phyloP scores from a whole-genome alignment of 2,888 invertebrate genomes.

The Lithophane ornitopus region DNA sequence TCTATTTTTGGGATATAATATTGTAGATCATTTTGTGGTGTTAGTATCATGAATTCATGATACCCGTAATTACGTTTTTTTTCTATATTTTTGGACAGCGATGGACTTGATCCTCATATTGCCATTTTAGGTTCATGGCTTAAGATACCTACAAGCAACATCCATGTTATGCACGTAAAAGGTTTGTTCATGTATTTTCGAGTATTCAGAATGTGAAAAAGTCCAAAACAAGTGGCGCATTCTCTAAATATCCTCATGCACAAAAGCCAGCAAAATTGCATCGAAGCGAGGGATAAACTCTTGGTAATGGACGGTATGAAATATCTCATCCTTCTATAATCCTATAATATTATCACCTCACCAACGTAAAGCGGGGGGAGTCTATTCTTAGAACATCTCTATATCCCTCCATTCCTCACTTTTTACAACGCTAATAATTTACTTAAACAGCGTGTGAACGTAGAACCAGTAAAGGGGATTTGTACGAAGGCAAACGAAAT shows the following conservation, averaged over 20 bases:
- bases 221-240: background rate
- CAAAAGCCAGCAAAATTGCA: background rate
- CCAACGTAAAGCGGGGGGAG: background rate
- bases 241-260: background rate
- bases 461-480: conserved; percentile 60
- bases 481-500: conserved; percentile 79
- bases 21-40: conserved; percentile 1
- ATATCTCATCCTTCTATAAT: background rate
- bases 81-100: background rate
- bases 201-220: background rate
- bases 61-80: background rate
- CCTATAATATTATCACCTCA: background rate
- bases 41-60: background rate
- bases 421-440: conserved; percentile 61
- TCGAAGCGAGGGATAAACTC: background rate
- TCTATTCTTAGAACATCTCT: conserved; percentile 28
- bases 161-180: background rate
- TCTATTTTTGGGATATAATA: conserved; percentile 9
- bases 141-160: background rate
- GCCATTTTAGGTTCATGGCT: background rate
- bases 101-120: background rate
- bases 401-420: conserved; percentile 40
- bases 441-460: conserved; percentile 63
- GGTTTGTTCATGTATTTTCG: background rate
- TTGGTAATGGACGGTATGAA: background rate